A percentile compares a stretch with the other conserved stretches of the same genome.
Evolutionary conservation across 2,113 vertebrate species (phyloP).

Genomic region (Peromyscus maniculatus): DNA sequence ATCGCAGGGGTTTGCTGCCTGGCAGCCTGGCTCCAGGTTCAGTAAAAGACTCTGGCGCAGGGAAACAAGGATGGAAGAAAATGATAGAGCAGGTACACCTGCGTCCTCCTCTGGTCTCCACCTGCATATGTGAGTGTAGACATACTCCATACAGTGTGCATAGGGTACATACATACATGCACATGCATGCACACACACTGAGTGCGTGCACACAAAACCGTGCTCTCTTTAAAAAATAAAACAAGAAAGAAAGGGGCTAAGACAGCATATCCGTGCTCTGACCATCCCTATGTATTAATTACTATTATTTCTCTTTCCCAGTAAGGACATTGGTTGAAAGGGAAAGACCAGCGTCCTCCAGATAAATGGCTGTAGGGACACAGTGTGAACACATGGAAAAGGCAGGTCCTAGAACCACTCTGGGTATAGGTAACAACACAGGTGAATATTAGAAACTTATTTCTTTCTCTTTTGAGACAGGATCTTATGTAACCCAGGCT

Average conservation of each 20-base stretch:
- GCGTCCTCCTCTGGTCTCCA: neutral
- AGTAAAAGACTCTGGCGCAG: neutral
- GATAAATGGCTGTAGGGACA: neutral
- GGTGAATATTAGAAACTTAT: conserved; percentile 43
- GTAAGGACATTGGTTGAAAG: conserved; percentile 30
- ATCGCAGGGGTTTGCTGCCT: neutral
- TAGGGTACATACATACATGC: fast-evolving
- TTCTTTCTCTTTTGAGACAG: neutral
- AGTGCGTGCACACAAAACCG: neutral
- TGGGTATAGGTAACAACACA: neutral
- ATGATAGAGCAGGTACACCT: neutral
- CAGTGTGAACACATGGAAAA: conserved; percentile 32
- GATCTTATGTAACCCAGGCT: neutral
- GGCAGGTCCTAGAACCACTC: conserved; percentile 41
- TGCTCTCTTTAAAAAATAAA: neutral
- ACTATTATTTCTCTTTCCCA: conserved; percentile 46
- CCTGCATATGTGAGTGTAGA: no score
- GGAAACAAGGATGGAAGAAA: neutral
- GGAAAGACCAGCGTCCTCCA: neutral
- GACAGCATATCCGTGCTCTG: neutral
- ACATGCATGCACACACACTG: neutral
- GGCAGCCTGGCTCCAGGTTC: neutral
- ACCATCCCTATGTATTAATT: neutral
- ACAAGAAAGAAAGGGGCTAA: neutral
- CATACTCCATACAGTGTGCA: neutral